phyloP scores from a whole-genome alignment of 2,888 invertebrate species.

The Deroplatys truncata region DNA sequence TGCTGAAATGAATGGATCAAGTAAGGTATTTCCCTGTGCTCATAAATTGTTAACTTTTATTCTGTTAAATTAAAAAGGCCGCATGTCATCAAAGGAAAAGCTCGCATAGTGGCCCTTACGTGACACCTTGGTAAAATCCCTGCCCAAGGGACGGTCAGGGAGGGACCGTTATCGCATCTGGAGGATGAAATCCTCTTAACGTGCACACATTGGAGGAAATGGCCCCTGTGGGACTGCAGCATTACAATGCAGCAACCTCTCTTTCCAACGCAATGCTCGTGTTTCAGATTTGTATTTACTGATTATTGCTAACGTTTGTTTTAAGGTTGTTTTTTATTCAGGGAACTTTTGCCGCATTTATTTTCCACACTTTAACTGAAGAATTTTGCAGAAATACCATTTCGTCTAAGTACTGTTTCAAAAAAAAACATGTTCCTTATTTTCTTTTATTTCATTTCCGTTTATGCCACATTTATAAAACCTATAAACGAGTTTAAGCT shows the following conservation, averaged over 20 bases:
- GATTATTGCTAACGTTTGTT: too few species aligned
- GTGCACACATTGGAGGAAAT: background rate
- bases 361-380: too few species aligned
- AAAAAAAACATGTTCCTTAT: too few species aligned
- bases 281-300: background rate
- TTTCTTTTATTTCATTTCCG: too few species aligned
- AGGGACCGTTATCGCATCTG: background rate
- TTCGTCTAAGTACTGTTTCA: too few species aligned
- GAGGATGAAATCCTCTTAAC: background rate
- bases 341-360: too few species aligned
- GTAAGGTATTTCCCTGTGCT: too few species aligned
- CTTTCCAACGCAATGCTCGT: background rate
- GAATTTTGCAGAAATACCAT: too few species aligned
- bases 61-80: background rate
- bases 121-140: background rate
- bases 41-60: background rate
- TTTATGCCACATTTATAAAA: too few species aligned
- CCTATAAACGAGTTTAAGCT: too few species aligned
- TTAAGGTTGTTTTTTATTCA: too few species aligned
- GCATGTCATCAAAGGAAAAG: background rate
- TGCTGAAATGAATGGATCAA: too few species aligned
- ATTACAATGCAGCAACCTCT: background rate
- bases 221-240: background rate
- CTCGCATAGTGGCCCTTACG: background rate
- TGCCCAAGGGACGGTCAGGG: background rate